Conservation (phyloP, 1,140 invertebrate genomes). For the Macrobrachium nipponense region DNA sequence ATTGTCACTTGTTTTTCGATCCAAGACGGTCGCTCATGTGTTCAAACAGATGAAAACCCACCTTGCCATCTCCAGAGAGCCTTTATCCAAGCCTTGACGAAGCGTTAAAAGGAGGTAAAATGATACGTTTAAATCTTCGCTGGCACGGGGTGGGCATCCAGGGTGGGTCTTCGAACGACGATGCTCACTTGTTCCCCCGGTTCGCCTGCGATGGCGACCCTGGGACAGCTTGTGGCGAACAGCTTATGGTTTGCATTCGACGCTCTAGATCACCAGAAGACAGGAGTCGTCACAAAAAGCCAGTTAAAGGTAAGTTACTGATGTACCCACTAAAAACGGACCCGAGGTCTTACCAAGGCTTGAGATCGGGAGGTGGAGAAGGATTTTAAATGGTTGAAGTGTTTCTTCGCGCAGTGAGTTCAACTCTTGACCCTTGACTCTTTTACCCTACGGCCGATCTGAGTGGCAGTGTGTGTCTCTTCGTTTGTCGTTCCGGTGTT, state of each 20-base stretch:
- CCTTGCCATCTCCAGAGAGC: no score
- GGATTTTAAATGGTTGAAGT: neutral
- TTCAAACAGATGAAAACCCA: no score
- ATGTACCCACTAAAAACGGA: neutral
- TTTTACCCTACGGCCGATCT: no score
- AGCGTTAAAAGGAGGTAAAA: neutral
- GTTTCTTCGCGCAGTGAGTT: no score
- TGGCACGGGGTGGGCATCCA: neutral
- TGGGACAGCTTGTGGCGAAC: constrained; percentile 63
- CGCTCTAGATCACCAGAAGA: constrained; percentile 63
- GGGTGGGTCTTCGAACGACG: constrained; percentile 13
- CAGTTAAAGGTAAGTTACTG: constrained; percentile 57
- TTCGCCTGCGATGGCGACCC: constrained; percentile 58
- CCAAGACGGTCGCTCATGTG: no score
- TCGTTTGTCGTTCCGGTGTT: no score
- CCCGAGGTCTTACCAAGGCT: no score
- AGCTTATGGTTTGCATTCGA: constrained; percentile 64
- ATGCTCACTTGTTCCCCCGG: constrained; percentile 39
- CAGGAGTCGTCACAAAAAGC: constrained; percentile 57
- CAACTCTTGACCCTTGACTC: no score
- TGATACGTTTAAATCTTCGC: neutral
- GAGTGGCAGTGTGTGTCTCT: no score
- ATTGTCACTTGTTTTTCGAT: no score
- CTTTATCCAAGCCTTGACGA: no score
- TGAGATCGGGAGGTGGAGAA: neutral